phyloP scores from a whole-genome alignment of 2,797 vertebrate genomes.

The Austrolebias charrua region DNA sequence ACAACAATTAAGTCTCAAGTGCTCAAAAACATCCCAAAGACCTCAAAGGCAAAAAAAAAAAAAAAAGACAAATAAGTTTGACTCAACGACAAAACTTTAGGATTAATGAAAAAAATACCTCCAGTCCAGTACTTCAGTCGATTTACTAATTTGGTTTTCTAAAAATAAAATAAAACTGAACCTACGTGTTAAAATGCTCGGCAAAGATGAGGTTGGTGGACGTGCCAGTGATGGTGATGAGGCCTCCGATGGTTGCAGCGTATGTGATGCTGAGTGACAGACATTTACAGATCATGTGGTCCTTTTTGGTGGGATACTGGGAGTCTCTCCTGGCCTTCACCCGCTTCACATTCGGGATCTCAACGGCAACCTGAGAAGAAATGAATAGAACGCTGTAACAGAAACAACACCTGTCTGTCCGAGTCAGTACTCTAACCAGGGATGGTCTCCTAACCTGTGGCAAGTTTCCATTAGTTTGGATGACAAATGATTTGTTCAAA shows the following conservation, averaged over 20 bases:
- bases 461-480: slow-evolving; percentile 75
- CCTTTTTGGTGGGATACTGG: slow-evolving; percentile 87
- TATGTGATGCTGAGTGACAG: slow-evolving; percentile 96
- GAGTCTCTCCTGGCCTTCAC: slow-evolving; percentile 71
- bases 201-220: slow-evolving; percentile 98
- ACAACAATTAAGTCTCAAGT: too few species aligned
- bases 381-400: background rate
- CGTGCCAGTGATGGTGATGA: slow-evolving; percentile 97
- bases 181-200: slow-evolving; percentile 96
- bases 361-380: slow-evolving; percentile 46
- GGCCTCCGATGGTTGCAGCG: slow-evolving; percentile 92
- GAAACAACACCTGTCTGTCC: background rate
- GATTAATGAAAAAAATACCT: too few species aligned
- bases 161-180: background rate
- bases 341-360: slow-evolving; percentile 69
- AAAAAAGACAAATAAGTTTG: too few species aligned
- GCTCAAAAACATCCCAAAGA: too few species aligned
- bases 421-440: background rate
- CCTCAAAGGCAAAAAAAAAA: too few species aligned
- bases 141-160: too few species aligned
- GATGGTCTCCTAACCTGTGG: slow-evolving; percentile 65
- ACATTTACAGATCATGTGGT: slow-evolving; percentile 97
- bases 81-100: too few species aligned
- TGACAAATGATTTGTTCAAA: slow-evolving; percentile 41
- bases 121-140: too few species aligned